These are phyloP conservation scores for Apteryx owenii DNA, from an alignment of 2,113 vertebrate species.

Conservation along the genomic window DNA sequence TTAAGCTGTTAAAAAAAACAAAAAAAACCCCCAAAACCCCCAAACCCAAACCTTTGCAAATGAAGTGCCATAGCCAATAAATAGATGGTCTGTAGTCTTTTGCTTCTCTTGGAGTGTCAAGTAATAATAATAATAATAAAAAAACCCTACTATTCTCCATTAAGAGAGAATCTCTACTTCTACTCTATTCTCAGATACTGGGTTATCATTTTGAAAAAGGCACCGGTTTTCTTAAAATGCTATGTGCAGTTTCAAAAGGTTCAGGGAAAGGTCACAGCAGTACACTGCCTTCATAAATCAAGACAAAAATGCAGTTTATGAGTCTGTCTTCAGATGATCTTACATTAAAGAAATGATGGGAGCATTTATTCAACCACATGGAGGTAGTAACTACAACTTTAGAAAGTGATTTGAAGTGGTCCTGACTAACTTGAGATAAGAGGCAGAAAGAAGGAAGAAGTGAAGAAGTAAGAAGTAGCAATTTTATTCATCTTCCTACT, in stretches of 20 bases:
- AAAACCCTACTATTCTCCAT: not conserved
- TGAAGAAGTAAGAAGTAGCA: not conserved
- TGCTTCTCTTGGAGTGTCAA: not conserved
- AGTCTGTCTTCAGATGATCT: not conserved
- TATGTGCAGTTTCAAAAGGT: not conserved
- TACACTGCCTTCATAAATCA: not conserved
- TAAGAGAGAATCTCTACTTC: not conserved
- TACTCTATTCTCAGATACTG: not conserved
- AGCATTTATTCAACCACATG: not conserved
- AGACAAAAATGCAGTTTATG: not conserved
- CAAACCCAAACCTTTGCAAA: not conserved
- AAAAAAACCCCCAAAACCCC: not conserved
- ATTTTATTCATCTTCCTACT: not conserved
- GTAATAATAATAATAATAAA: not conserved
- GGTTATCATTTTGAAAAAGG: not conserved
- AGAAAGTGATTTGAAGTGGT: not conserved
- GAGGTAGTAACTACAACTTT: not conserved
- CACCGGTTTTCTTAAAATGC: not conserved
- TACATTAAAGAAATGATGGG: not conserved
- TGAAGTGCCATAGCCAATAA: not conserved
- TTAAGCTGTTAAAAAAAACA: not conserved
- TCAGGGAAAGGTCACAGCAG: not conserved
- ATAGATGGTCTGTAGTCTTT: not conserved
- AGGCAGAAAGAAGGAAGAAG: not conserved
- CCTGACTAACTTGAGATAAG: not conserved